Percentiles rank a stretch among this genome's conserved stretches.
phyloP scores from a whole-genome alignment of 2,113 vertebrate species.

The Podarcis muralis region DNA sequence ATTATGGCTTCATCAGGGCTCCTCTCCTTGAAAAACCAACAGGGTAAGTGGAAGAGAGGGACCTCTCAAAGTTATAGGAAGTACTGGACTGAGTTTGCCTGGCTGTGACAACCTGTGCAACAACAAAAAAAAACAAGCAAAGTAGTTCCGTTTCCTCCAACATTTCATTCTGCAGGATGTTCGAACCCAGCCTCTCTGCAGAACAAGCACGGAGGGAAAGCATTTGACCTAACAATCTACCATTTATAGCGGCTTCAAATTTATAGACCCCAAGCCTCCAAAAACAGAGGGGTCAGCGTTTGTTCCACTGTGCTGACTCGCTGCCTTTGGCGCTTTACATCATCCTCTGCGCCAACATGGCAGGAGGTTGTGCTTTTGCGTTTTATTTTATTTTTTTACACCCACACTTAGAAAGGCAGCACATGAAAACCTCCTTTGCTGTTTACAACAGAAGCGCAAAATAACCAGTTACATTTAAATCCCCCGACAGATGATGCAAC shows the following conservation, averaged over 20 bases:
- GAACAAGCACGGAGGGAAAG: neutral
- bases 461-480: neutral
- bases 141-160: neutral
- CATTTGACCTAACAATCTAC: neutral
- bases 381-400: neutral
- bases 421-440: neutral
- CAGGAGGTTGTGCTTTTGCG: neutral
- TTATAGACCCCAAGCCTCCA: neutral
- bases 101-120: neutral
- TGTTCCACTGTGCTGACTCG: neutral
- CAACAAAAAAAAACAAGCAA: no score
- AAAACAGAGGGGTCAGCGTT: neutral
- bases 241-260: rapidly evolving
- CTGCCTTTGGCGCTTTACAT: neutral
- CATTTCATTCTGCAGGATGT: no score
- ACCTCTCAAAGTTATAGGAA: no score
- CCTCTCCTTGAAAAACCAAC: neutral
- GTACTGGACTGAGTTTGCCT: neutral
- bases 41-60: no score
- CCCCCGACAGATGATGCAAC: slow-evolving; percentile 13
- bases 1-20: neutral
- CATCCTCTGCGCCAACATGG: rapidly evolving
- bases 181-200: neutral
- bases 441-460: neutral
- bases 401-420: rapidly evolving